Conservation (phyloP, 1,140 invertebrate species). For the Hypsibius dujardini region DNA sequence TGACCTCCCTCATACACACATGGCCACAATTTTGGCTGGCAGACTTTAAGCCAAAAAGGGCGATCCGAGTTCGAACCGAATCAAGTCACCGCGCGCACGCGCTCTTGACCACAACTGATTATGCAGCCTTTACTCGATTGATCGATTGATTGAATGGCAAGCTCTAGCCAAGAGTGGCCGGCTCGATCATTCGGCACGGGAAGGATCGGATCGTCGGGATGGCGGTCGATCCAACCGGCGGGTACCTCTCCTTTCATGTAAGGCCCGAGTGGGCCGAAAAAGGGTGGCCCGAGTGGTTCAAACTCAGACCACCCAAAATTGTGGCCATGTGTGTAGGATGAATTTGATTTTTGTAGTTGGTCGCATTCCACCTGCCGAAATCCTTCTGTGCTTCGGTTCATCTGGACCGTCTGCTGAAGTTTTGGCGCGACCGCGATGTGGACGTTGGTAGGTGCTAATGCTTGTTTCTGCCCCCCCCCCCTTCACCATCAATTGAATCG, state of each 20-base stretch:
- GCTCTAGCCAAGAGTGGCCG: constrained; percentile 24
- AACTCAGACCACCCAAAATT: neutral
- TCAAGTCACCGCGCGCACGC: neutral
- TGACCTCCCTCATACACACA: neutral
- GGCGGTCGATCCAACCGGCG: constrained; percentile 37
- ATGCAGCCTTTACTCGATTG: no score
- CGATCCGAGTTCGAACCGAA: no score
- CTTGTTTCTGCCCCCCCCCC: neutral
- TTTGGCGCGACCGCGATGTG: neutral
- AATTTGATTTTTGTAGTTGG: neutral
- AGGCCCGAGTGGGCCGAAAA: constrained; percentile 23
- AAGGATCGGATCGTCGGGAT: constrained; percentile 28
- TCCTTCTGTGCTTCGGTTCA: neutral
- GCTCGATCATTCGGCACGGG: constrained; percentile 28
- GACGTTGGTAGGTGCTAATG: neutral
- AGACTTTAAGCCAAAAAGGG: neutral
- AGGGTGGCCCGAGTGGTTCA: neutral
- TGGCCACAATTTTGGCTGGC: neutral
- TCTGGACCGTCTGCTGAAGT: neutral
- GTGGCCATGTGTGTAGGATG: neutral
- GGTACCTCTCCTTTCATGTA: constrained; percentile 55
- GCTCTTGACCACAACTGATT: neutral
- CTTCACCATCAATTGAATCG: no score
- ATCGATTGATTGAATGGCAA: no score
- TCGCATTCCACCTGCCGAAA: neutral